Conservation (phyloP, 2,888 invertebrate species). For the Phasia obesa region DNA sequence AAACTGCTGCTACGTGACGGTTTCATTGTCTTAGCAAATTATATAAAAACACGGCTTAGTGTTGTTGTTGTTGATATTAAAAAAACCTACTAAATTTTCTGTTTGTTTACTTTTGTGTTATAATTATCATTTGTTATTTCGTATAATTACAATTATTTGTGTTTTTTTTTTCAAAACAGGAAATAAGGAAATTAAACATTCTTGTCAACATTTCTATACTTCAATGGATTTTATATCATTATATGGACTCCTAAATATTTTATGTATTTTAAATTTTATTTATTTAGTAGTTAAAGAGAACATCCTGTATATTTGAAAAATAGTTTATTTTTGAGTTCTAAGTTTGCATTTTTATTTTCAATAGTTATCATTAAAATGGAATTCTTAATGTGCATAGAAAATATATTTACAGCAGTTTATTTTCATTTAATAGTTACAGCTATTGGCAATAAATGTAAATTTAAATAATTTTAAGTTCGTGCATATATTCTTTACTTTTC, state of each 20-base stretch:
- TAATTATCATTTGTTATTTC: slow-evolving; percentile 66
- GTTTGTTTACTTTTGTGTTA: slow-evolving; percentile 44
- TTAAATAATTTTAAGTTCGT: slow-evolving; percentile 28
- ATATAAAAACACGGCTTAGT: slow-evolving; percentile 4
- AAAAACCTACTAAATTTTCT: slow-evolving; percentile 1
- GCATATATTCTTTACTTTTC: neutral
- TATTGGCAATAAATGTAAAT: slow-evolving; percentile 39
- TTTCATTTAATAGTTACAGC: slow-evolving; percentile 24
- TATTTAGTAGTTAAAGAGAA: slow-evolving; percentile 3
- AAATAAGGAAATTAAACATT: slow-evolving; percentile 64
- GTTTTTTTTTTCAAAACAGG: slow-evolving; percentile 44
- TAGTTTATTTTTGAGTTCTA: slow-evolving; percentile 22
- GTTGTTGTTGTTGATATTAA: slow-evolving; percentile 27
- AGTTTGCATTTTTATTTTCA: neutral
- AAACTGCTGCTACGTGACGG: slow-evolving; percentile 73
- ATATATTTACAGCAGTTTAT: slow-evolving; percentile 12
- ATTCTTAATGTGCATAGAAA: neutral
- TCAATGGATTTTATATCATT: neutral
- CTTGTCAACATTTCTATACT: slow-evolving; percentile 43
- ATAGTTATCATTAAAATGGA: too few species aligned
- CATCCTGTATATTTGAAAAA: neutral
- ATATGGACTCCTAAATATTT: slow-evolving; percentile 2
- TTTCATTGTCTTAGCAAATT: slow-evolving; percentile 59
- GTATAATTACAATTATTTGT: slow-evolving; percentile 7
- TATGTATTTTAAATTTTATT: neutral